A percentile compares a stretch with the other conserved stretches of the same genome.
Conservation (phyloP, 1,140 invertebrate species). For the Drosophila rufa region DNA sequence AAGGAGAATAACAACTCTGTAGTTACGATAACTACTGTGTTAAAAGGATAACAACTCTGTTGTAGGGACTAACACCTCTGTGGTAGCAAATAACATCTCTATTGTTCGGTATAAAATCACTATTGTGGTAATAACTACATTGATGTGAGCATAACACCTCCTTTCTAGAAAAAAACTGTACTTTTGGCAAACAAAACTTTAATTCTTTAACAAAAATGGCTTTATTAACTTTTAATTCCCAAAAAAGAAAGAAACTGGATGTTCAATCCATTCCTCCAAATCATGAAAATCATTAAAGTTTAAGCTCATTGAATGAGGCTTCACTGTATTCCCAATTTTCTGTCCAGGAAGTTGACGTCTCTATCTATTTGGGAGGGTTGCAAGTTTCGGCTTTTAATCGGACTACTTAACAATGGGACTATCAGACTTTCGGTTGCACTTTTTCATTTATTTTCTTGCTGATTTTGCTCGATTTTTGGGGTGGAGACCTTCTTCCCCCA, state of each 20-base stretch:
- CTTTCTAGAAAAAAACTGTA: neutral
- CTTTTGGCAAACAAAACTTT: neutral
- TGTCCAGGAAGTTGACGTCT: conserved; percentile 22
- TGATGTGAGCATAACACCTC: neutral
- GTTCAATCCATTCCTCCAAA: neutral
- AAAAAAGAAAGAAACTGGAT: no score
- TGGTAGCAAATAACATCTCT: no score
- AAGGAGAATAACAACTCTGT: neutral
- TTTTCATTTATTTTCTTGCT: conserved; percentile 4
- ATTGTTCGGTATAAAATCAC: no score
- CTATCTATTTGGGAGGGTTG: conserved; percentile 36
- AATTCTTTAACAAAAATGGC: neutral
- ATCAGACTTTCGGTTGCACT: conserved; percentile 33
- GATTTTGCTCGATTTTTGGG: neutral
- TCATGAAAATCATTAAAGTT: no score
- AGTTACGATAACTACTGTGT: neutral
- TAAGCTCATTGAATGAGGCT: neutral
- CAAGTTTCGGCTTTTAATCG: conserved; percentile 35
- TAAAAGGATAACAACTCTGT: neutral
- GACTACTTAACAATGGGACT: conserved; percentile 35
- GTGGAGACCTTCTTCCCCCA: neutral
- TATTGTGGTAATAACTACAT: neutral
- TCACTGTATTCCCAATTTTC: conserved; percentile 2
- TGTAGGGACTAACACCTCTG: neutral
- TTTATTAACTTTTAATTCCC: neutral